These are phyloP conservation scores for Plecturocebus donacophilus DNA, from an alignment of 2,113 vertebrate genomes.

Conservation along the genomic window DNA sequence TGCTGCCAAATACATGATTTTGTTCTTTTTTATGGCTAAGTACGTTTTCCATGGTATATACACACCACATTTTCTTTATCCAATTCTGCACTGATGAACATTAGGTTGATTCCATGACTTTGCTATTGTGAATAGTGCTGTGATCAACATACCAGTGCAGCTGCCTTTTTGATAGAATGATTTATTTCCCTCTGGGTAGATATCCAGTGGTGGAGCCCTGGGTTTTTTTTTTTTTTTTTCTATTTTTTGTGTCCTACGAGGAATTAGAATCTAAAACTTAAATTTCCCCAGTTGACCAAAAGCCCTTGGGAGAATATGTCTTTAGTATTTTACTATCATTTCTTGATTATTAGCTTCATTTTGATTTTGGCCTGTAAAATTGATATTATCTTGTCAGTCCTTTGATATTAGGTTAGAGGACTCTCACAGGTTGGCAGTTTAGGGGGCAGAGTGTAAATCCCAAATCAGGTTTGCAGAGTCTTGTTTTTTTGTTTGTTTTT, in stretches of 20 bases:
- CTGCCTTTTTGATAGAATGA: not conserved
- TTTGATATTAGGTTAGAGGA: not conserved
- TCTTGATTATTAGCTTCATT: not conserved
- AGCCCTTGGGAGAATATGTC: not conserved
- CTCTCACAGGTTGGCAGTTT: not conserved
- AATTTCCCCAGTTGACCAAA: not conserved
- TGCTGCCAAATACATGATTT: no score
- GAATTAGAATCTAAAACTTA: not conserved
- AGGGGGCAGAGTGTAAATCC: not conserved
- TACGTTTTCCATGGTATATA: no score
- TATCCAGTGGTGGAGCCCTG: not conserved
- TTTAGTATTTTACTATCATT: not conserved
- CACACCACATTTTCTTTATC: no score
- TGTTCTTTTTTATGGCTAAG: no score
- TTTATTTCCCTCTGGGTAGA: no score
- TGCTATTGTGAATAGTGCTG: no score
- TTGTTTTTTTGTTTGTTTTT: no score
- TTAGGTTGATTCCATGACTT: no score
- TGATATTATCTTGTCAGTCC: not conserved
- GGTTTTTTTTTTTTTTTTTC: not conserved
- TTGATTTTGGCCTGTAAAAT: not conserved
- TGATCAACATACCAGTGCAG: no score
- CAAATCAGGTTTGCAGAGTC: accelerated
- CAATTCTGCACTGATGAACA: no score
- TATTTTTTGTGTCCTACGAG: not conserved